A percentile compares a stretch with the other conserved stretches of the same genome.
These are phyloP conservation scores for Lagocephalus sceleratus DNA, from an alignment of 2,797 vertebrate genomes.

Conservation along the genomic window DNA sequence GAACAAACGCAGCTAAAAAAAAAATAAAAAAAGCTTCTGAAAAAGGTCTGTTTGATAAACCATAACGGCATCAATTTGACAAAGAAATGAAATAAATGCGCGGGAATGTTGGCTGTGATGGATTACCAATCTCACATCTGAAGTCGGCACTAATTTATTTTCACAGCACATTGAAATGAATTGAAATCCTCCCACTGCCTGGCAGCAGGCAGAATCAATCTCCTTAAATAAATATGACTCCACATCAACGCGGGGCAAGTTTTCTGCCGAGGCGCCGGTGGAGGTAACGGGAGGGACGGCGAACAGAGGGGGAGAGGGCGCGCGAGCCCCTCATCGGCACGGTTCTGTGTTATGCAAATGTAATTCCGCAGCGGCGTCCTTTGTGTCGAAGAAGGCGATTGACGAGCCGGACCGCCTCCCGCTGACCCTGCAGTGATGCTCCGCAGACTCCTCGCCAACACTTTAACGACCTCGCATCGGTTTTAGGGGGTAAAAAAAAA, in stretches of 20 bases:
- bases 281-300: slow-evolving; percentile 1
- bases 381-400: slow-evolving; percentile 34
- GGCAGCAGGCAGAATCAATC: slow-evolving; percentile 45
- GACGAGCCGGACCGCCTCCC: slow-evolving; percentile 33
- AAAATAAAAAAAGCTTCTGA: neutral
- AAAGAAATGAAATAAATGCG: slow-evolving; percentile 7
- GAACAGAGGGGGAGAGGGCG: no score
- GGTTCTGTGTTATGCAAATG: slow-evolving; percentile 60
- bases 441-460: slow-evolving; percentile 4
- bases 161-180: slow-evolving; percentile 18
- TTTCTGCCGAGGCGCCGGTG: slow-evolving; percentile 14
- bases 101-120: slow-evolving; percentile 8
- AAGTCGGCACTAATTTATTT: slow-evolving; percentile 36
- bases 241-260: slow-evolving; percentile 13
- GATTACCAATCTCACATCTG: slow-evolving; percentile 17
- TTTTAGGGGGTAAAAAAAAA: no score
- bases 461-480: slow-evolving; percentile 34
- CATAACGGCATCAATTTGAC: slow-evolving; percentile 4
- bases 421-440: slow-evolving; percentile 39
- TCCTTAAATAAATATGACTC: slow-evolving; percentile 56
- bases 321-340: slow-evolving; percentile 21
- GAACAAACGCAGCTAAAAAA: neutral
- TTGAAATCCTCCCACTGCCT: slow-evolving; percentile 14
- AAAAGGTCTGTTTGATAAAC: neutral
- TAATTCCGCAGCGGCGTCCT: slow-evolving; percentile 51